These are phyloP conservation scores for Entosphenus tridentatus DNA, from an alignment of 2,113 vertebrate genomes.

Conservation along the genomic window DNA sequence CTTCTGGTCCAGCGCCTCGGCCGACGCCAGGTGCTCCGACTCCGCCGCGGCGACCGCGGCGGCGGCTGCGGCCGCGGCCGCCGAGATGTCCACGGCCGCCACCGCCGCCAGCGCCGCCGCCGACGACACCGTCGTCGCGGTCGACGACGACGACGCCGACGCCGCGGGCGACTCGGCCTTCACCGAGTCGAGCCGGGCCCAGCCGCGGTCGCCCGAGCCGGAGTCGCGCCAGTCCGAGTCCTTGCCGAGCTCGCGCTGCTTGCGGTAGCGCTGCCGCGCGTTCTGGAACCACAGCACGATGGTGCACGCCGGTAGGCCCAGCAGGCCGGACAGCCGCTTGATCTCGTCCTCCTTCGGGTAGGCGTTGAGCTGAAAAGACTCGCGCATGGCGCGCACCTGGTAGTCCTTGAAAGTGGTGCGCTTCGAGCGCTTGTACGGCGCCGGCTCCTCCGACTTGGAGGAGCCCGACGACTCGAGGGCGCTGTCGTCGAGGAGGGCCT, in stretches of 20 bases:
- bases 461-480: no score
- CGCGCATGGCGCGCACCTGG: conserved; percentile 3
- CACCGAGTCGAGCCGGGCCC: not conserved
- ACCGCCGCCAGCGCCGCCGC: no score
- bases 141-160: no score
- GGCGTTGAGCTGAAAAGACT: conserved; percentile 5
- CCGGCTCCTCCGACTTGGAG: not conserved
- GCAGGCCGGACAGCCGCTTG: conserved; percentile 4
- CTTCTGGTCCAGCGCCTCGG: conserved; percentile 3
- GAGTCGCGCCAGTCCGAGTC: conserved; percentile 6
- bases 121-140: no score
- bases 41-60: no score
- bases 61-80: no score
- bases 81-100: no score
- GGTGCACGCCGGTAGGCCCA: conserved; percentile 1
- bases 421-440: conserved; percentile 2
- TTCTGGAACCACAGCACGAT: conserved; percentile 6
- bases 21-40: not conserved
- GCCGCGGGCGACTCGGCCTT: not conserved
- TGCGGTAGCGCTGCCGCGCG: conserved; percentile 4
- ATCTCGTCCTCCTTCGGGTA: conserved; percentile 1
- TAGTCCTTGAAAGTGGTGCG: conserved; percentile 3
- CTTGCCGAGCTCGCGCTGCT: not conserved
- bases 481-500: no score
- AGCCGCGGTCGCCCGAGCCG: not conserved